Evolutionary conservation across 1,140 invertebrate genomes (phyloP), one percentile per base, ranked within the genome.

Genomic region (Procambarus virginalis): DNA sequence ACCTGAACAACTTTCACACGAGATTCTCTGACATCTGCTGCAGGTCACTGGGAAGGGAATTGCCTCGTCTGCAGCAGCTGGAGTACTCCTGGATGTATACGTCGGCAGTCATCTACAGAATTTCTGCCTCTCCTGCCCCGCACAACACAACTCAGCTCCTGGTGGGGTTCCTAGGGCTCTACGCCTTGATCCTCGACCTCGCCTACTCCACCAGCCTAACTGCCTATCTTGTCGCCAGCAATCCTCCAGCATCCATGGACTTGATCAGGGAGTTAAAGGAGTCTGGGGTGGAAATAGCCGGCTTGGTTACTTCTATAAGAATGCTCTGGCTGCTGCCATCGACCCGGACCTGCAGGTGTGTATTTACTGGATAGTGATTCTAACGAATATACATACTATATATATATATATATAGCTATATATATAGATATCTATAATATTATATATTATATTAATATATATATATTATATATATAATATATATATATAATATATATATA

Each of bases 161-260:
- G 48, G 49, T 82, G 51, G 73, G 51, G 8, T 82, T 83, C 80
- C 79, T 89, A 4, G 75, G 79, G 80, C 3, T 89, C 22, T 89
- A 89, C 68, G 51, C 86, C 22, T 76, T 83, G 68, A 89, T 89
- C 51, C 64, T 89, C 12, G 83, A 79, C n/a, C 73, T 80, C 20
- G 86, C 68, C 79, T 89, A 89, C 86, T 76, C 60, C 49, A 89
- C 77, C 70, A 89, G 77, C 70, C 80, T 89, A 6, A 89, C 86
- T 3, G 86, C 86, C 51, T 89, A 82, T 70, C 80, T 89, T 10
- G 55, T 80, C n/a, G 78, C 83, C 12, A 45, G 46, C 48, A 89
- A 64, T 6, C 20, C 49, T 10, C 86, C 86, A 4, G 51, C 64
- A n/a, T 55, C 58, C 22, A 76, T 89, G 20, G 80, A 89, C 46